Evolutionary conservation across 2,888 invertebrate species (phyloP), one percentile per base, ranked within the genome.

Genomic region (Drosophila hamatofila): DNA sequence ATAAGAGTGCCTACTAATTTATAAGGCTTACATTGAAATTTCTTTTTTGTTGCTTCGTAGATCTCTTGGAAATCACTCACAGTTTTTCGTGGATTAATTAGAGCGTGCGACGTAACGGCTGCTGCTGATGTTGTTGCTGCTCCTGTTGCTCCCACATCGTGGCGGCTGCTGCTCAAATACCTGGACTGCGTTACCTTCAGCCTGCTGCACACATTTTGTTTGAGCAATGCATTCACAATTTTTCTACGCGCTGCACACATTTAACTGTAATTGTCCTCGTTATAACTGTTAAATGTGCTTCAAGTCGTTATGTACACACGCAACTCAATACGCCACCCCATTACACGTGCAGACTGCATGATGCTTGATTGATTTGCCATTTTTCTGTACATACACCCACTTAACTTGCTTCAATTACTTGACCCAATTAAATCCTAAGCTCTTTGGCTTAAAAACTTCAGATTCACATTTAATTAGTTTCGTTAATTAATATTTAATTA

Each of bases 1-100:
- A 78, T 57, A 61, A 44, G 33, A 60, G 54, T 77, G 83, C 83
- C 81, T 63, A 68, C 46, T 57, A 55, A 52, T 56, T 56, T 64
- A 49, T 59, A 65, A 84, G 81, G 95, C 96, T 95, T 94, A 96
- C 96, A 96, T 93, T 94, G 94, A 93, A 96, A 96, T 93, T 96
- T 96, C 68, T 94, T 93, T 93, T 95, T 95, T 23, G 95, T 95
- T 86, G 94, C 93, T 83, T 94, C 93, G 91, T 96, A 96, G 5
- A 96, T 95, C 89, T 95, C 94, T 82, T 94, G 80, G 74, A 90
- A 92, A 78, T 92, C 92, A 78, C 82, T 84, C 84, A 84, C 87
- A 55, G 84, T 84, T 81, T 74, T 83, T 54, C 63, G 71, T 25
- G 66, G 48, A 58, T 67, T 72, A 67, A 54, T 57, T 63, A 65